Percentiles rank a stretch among this genome's conserved stretches.
Conservation (phyloP, 2,888 invertebrate species). For the Lasioglossum pauxillum region DNA sequence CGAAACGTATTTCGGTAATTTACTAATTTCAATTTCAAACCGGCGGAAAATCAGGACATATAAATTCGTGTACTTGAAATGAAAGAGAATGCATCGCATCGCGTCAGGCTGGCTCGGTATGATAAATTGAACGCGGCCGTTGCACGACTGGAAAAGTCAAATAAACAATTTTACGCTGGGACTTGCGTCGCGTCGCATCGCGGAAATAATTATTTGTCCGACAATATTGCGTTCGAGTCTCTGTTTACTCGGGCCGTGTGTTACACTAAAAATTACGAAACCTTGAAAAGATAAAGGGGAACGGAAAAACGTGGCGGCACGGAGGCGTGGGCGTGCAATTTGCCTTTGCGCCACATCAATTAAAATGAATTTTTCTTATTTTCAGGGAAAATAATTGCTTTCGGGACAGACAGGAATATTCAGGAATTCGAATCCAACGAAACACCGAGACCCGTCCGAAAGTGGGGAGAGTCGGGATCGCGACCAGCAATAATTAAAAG, state of each 20-base stretch:
- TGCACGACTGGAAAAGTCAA: slow-evolving; percentile 20
- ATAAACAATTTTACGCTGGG: neutral
- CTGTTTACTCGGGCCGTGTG: neutral
- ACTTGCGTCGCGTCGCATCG: neutral
- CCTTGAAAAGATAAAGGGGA: neutral
- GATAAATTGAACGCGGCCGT: slow-evolving; percentile 25
- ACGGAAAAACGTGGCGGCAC: neutral
- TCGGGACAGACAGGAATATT: neutral
- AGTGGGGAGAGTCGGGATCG: neutral
- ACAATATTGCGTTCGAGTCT: neutral
- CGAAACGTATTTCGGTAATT: slow-evolving; percentile 32
- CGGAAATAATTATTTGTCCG: neutral
- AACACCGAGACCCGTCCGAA: neutral
- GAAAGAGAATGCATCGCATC: neutral
- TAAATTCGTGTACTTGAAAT: slow-evolving; percentile 39
- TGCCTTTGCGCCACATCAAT: slow-evolving; percentile 6
- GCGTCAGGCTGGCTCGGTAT: neutral
- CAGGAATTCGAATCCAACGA: neutral
- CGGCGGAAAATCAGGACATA: slow-evolving; percentile 20
- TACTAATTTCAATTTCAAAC: slow-evolving; percentile 43
- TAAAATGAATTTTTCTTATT: slow-evolving; percentile 7
- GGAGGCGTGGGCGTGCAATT: neutral
- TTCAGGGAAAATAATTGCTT: slow-evolving; percentile 18
- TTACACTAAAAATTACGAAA: neutral
- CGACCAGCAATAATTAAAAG: slow-evolving; percentile 62